phyloP scores from a whole-genome alignment of 2,113 vertebrate genomes.

The Rousettus leschenaultii region DNA sequence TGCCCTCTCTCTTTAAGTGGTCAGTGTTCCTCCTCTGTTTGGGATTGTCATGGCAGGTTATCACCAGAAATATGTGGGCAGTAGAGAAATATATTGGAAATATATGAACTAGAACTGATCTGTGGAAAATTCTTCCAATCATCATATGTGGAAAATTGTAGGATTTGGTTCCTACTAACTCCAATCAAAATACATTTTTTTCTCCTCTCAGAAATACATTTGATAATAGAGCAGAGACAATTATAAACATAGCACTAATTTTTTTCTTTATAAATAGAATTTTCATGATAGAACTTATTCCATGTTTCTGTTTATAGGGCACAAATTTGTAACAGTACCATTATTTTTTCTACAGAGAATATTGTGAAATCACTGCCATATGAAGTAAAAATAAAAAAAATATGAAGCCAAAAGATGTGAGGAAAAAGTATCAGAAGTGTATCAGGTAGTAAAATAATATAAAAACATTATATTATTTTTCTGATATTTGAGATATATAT shows the following conservation, averaged over 20 bases:
- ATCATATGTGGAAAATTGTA: slow-evolving; percentile 25
- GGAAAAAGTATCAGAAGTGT: not conserved
- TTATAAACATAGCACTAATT: not conserved
- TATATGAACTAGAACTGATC: not conserved
- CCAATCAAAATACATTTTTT: not conserved
- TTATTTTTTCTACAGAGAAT: not conserved
- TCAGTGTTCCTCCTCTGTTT: not conserved
- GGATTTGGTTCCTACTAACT: not conserved
- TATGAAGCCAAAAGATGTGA: not conserved
- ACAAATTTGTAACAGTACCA: not conserved
- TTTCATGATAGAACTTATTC: not conserved
- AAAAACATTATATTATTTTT: slow-evolving; percentile 9
- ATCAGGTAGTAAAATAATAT: not conserved
- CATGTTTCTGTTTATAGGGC: not conserved
- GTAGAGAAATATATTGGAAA: not conserved
- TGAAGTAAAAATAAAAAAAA: slow-evolving; percentile 25
- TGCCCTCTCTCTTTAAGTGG: not conserved
- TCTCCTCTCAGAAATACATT: not conserved
- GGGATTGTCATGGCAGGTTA: not conserved
- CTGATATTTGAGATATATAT: not conserved
- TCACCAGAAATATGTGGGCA: not conserved
- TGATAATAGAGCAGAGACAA: not conserved
- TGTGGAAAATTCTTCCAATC: slow-evolving; percentile 4
- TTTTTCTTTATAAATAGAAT: not conserved
- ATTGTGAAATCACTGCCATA: not conserved